Conservation (phyloP, 2,888 invertebrate genomes). For the Catocala sponsa region DNA sequence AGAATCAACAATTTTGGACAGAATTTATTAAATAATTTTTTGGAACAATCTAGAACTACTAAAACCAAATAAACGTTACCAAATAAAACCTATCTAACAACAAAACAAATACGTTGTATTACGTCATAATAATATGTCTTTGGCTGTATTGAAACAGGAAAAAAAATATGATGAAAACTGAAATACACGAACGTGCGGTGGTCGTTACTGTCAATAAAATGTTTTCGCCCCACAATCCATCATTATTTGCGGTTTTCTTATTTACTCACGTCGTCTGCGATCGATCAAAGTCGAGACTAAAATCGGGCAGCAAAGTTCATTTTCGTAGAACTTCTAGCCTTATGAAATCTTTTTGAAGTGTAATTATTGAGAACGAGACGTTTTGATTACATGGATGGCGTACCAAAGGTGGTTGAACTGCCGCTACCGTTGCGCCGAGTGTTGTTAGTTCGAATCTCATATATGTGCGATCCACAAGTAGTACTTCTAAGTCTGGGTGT, state of each 20-base stretch:
- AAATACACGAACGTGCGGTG: conserved; percentile 1
- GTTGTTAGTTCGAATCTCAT: no score
- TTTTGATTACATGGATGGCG: no score
- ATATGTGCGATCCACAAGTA: no score
- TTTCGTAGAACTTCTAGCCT: conserved; percentile 11
- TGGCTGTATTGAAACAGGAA: background rate
- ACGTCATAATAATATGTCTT: background rate
- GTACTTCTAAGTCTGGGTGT: no score
- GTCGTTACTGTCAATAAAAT: conserved; percentile 39
- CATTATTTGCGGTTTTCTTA: conserved; percentile 33
- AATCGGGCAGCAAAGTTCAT: conserved; percentile 30
- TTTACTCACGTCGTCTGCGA: conserved; percentile 31
- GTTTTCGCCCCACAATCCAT: conserved; percentile 39
- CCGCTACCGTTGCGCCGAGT: no score
- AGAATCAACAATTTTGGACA: no score
- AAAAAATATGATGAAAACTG: conserved; percentile 13
- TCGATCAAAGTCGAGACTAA: conserved; percentile 37
- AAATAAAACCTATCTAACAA: no score
- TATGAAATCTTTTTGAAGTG: background rate
- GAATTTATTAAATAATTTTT: no score
- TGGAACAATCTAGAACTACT: no score
- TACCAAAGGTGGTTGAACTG: no score
- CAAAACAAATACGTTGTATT: background rate
- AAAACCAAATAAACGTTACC: no score
- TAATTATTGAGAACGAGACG: no score